Evolutionary conservation across 2,113 vertebrate species (phyloP).

Genomic region (Condylura cristata): DNA sequence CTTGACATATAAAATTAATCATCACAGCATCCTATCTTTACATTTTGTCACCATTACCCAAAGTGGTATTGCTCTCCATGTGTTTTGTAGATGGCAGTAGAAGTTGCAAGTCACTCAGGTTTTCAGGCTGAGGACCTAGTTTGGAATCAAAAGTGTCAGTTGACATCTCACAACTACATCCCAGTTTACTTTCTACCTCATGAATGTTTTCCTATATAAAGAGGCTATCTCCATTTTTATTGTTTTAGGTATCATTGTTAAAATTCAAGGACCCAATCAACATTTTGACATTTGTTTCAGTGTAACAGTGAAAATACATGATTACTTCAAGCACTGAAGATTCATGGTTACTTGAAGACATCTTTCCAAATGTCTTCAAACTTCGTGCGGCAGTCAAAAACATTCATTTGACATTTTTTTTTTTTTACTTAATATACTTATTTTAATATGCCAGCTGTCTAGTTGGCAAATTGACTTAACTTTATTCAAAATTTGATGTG

Average conservation of each 20-base stretch:
- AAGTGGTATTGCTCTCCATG: neutral
- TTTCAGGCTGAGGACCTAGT: neutral
- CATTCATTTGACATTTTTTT: constrained; percentile 46
- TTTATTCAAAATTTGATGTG: neutral
- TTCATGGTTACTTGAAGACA: neutral
- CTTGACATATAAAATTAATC: neutral
- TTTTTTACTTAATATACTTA: neutral
- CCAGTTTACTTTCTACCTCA: too few species aligned
- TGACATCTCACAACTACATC: neutral
- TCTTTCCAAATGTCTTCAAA: constrained; percentile 22
- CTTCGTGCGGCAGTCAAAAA: neutral
- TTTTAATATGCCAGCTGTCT: constrained; percentile 55
- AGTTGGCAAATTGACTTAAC: constrained; percentile 30
- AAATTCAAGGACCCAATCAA: neutral
- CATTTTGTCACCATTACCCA: neutral
- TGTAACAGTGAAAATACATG: neutral
- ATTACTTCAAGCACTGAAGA: neutral
- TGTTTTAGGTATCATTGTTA: neutral
- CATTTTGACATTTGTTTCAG: neutral
- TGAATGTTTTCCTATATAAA: neutral
- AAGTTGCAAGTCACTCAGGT: neutral
- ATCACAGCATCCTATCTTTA: neutral
- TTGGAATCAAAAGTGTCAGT: neutral
- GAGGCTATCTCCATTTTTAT: neutral
- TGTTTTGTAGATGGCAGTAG: neutral